phyloP scores from a whole-genome alignment of 2,113 vertebrate genomes.

The Scomber colias region DNA sequence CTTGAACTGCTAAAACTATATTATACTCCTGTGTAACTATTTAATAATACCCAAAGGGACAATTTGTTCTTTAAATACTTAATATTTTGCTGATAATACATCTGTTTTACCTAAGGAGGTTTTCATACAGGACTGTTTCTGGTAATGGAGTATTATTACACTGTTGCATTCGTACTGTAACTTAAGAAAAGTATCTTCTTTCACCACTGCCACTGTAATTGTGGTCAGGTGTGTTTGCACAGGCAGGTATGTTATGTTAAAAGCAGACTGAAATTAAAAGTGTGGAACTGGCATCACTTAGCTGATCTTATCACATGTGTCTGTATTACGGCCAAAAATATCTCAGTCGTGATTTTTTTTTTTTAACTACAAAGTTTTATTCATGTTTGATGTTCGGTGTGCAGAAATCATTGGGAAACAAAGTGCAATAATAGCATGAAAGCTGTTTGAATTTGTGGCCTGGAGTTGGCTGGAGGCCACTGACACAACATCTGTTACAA shows the following conservation, averaged over 20 bases:
- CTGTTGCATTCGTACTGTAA: too few relatives aligned
- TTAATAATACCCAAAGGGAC: too few relatives aligned
- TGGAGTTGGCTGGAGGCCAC: conserved; percentile 22
- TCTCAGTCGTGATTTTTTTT: conserved; percentile 19
- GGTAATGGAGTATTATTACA: too few relatives aligned
- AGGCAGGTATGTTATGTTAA: not conserved
- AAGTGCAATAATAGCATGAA: conserved; percentile 28
- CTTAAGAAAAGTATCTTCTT: not conserved
- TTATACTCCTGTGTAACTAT: not conserved
- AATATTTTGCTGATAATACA: too few relatives aligned
- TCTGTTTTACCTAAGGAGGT: too few relatives aligned
- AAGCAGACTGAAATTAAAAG: too few relatives aligned
- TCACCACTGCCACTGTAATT: not conserved
- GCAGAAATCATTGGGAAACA: conserved; percentile 16
- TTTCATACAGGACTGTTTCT: too few relatives aligned
- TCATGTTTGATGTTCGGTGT: conserved; percentile 15
- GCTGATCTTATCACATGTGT: not conserved
- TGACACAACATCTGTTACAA: conserved; percentile 57
- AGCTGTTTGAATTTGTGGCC: conserved; percentile 36
- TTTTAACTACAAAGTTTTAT: conserved; percentile 39
- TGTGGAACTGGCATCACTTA: not conserved
- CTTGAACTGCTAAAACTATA: not conserved
- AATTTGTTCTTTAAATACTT: too few relatives aligned
- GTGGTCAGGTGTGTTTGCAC: conserved; percentile 5
- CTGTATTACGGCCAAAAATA: not conserved